Evolutionary conservation across 2,113 vertebrate species (phyloP).

Genomic region (Lepisosteus oculatus): DNA sequence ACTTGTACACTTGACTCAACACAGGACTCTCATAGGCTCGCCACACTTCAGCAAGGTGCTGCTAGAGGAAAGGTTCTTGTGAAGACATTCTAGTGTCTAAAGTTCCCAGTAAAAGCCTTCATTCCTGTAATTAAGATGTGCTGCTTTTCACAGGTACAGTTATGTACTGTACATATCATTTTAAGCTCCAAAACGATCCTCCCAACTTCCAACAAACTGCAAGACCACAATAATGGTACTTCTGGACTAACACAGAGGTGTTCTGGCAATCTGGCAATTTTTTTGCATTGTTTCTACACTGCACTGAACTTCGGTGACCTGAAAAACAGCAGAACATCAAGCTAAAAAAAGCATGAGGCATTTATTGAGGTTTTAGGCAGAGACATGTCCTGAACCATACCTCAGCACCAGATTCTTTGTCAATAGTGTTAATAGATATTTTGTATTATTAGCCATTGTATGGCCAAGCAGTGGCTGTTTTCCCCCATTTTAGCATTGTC

Average conservation of each 20-base stretch:
- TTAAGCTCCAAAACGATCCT: too few relatives aligned
- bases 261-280: too few relatives aligned
- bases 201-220: too few relatives aligned
- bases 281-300: too few relatives aligned
- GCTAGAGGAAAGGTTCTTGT: conserved; percentile 39
- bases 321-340: conserved; percentile 12
- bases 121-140: too few relatives aligned
- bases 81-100: conserved; percentile 47
- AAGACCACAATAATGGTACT: too few relatives aligned
- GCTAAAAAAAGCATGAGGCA: conserved; percentile 62
- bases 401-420: conserved; percentile 47
- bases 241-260: too few relatives aligned
- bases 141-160: too few relatives aligned
- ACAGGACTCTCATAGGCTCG: conserved; percentile 51
- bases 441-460: conserved; percentile 75
- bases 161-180: too few relatives aligned
- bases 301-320: too few relatives aligned
- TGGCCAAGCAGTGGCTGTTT: conserved; percentile 69
- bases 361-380: conserved; percentile 60
- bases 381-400: conserved; percentile 52
- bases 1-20: conserved; percentile 30
- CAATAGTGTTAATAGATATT: conserved; percentile 78
- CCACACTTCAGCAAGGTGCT: conserved; percentile 56
- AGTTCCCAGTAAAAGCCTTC: conserved; percentile 61
- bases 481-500: conserved; percentile 54